Conservation (phyloP, 2,888 invertebrate species). For the Microchrysa polita region DNA sequence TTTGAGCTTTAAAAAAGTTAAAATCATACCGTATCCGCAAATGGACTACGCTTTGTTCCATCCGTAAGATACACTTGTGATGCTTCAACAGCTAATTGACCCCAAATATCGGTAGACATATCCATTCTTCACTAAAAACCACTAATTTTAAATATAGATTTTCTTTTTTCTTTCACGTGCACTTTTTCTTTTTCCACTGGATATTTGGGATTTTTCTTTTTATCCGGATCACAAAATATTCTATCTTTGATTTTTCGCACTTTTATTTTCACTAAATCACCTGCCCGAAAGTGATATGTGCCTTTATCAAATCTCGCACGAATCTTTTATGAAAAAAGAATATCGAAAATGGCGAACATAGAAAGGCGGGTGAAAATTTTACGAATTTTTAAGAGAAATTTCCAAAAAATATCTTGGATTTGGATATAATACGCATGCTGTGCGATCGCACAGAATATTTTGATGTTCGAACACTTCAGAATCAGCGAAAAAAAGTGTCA, state of each 20-base stretch:
- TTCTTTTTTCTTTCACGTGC: conserved; percentile 13
- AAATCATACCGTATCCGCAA: conserved; percentile 85
- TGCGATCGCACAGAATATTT: neutral
- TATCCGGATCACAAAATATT: neutral
- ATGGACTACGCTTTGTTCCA: conserved; percentile 78
- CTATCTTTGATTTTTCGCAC: neutral
- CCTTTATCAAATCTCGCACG: neutral
- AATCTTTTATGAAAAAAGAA: conserved; percentile 18
- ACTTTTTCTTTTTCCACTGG: neutral
- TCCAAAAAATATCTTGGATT: conserved; percentile 35
- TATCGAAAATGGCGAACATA: neutral
- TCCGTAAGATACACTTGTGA: conserved; percentile 86
- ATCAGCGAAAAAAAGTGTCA: conserved; percentile 22
- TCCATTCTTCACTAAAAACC: conserved; percentile 68
- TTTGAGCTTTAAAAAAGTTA: conserved; percentile 12
- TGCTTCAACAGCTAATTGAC: conserved; percentile 87
- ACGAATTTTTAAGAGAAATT: conserved; percentile 39
- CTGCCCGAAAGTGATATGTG: neutral
- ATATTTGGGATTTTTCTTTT: neutral
- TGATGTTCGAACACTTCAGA: neutral
- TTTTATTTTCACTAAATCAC: neutral
- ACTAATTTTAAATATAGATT: neutral
- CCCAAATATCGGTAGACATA: conserved; percentile 84
- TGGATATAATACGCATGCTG: too few species aligned
- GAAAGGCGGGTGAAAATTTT: conserved; percentile 9